These are phyloP conservation scores for Eptatretus burgeri DNA, from an alignment of 2,113 vertebrate species.

Conservation along the genomic window DNA sequence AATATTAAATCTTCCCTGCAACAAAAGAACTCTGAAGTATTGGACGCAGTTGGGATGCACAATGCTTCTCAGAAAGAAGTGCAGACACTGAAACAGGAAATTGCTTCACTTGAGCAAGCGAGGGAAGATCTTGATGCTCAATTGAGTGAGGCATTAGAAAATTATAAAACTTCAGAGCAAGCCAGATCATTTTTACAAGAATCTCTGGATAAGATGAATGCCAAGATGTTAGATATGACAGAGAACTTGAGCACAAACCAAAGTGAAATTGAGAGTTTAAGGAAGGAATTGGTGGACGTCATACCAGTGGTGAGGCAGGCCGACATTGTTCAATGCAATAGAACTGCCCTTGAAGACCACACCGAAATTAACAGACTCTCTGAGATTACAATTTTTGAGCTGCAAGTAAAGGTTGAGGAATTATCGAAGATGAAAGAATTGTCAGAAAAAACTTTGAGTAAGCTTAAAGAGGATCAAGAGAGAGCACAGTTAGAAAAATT, in stretches of 20 bases:
- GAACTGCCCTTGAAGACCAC: neutral
- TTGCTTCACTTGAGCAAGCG: neutral
- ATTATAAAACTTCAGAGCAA: neutral
- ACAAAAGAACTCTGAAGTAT: neutral
- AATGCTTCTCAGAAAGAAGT: neutral
- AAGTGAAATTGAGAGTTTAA: conserved; percentile 25
- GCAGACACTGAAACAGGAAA: conserved; percentile 2
- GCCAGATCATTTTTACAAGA: conserved; percentile 19
- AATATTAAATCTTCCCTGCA: neutral
- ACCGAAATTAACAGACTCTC: neutral
- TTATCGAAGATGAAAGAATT: neutral
- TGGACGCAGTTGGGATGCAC: neutral
- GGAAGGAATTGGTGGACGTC: conserved; percentile 27
- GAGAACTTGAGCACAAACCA: conserved; percentile 18
- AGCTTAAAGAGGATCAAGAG: neutral
- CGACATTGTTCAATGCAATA: neutral
- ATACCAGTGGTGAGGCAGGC: conserved; percentile 20
- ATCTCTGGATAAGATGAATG: conserved; percentile 24
- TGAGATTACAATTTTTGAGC: neutral
- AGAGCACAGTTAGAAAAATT: neutral
- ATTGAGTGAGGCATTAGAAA: neutral
- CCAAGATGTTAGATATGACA: conserved; percentile 25
- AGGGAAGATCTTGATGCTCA: neutral
- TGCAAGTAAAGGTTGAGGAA: neutral
- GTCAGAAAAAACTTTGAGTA: neutral